Conservation (phyloP, 2,113 vertebrate species). For the Entelurus aequoreus region DNA sequence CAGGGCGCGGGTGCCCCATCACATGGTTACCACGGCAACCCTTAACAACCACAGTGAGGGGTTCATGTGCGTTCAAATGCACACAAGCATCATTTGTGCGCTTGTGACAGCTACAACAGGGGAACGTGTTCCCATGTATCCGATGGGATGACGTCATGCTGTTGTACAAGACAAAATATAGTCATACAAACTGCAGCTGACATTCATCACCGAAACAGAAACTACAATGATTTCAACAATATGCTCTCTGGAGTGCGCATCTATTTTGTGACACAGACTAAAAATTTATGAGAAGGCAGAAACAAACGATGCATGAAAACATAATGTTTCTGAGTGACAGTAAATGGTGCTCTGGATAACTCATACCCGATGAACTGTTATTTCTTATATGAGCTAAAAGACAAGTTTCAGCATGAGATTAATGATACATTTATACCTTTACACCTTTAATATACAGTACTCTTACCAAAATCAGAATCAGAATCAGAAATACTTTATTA, state of each 20-base stretch:
- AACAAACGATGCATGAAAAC: background rate
- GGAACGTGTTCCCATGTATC: conserved; percentile 26
- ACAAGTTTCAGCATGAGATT: too few relatives aligned
- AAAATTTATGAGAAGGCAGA: background rate
- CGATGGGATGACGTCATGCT: conserved; percentile 15
- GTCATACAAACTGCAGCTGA: conserved; percentile 5
- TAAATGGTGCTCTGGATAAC: background rate
- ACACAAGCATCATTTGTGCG: conserved; percentile 15
- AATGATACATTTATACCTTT: too few relatives aligned
- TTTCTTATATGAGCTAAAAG: too few relatives aligned
- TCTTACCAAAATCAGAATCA: too few relatives aligned
- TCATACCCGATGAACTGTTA: too few relatives aligned
- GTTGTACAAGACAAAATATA: conserved; percentile 10
- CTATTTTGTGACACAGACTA: background rate
- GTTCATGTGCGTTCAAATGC: conserved; percentile 12
- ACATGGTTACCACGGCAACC: conserved; percentile 73
- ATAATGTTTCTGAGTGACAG: too few relatives aligned
- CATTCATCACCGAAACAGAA: conserved; percentile 1
- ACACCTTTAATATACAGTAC: too few relatives aligned
- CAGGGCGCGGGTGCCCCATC: conserved; percentile 63
- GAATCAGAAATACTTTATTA: too few relatives aligned
- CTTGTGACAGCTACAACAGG: conserved; percentile 18
- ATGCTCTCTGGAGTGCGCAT: background rate
- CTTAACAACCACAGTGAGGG: conserved; percentile 55
- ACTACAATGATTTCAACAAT: background rate